Conservation (phyloP, 1,140 invertebrate genomes). For the Macrobrachium nipponense region DNA sequence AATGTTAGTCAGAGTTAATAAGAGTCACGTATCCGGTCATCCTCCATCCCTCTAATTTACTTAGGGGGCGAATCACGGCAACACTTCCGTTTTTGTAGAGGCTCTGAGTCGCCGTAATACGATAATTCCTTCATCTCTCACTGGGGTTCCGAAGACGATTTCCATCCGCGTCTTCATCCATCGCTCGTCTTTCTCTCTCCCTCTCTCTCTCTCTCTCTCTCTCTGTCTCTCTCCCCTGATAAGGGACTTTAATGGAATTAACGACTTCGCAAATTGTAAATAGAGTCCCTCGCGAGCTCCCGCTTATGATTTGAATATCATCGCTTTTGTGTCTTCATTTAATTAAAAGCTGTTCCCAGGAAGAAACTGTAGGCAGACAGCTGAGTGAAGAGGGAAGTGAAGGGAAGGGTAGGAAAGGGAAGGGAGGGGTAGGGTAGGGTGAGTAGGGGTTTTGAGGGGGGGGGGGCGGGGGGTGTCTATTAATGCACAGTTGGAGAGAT, state of each 20-base stretch:
- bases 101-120: no score
- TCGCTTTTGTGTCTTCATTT: neutral
- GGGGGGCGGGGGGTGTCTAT: no score
- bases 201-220: constrained; percentile 22
- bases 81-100: no score
- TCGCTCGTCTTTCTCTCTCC: neutral
- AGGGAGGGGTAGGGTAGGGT: neutral
- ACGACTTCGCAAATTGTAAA: no score
- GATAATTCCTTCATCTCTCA: no score
- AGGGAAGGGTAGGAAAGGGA: neutral
- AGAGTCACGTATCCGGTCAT: no score
- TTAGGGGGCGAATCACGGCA: no score
- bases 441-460: neutral
- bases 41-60: no score
- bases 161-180: neutral
- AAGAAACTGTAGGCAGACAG: neutral
- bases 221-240: neutral
- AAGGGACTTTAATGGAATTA: no score
- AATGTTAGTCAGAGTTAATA: no score
- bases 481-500: no score
- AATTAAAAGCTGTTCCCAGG: neutral
- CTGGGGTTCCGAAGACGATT: neutral
- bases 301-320: neutral
- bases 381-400: neutral
- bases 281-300: neutral